Conservation (phyloP, 1,140 invertebrate species). For the Apocrypta bakeri region DNA sequence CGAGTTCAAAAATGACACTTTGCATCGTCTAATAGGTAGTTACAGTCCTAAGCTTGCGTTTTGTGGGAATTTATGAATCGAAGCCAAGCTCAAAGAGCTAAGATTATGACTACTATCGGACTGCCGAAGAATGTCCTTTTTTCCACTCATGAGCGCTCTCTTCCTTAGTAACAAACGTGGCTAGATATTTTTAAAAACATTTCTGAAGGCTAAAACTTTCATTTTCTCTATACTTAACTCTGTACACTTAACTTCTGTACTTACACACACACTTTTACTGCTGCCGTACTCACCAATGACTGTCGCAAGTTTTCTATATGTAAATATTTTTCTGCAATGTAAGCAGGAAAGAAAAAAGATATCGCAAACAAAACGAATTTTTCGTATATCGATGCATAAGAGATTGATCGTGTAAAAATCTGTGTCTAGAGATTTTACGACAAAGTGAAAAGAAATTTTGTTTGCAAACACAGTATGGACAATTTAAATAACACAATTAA, state of each 20-base stretch:
- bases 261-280: slow-evolving; percentile 1
- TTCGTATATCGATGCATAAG: background rate
- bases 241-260: background rate
- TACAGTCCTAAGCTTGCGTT: slow-evolving; percentile 64
- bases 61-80: slow-evolving; percentile 63
- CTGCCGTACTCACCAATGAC: slow-evolving; percentile 30
- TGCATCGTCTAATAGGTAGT: slow-evolving; percentile 67
- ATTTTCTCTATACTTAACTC: background rate
- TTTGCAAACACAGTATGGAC: too few species aligned
- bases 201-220: background rate
- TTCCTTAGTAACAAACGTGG: background rate
- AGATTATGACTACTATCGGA: background rate
- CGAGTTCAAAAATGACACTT: slow-evolving; percentile 67
- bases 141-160: slow-evolving; percentile 21
- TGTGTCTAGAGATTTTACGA: background rate
- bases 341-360: background rate
- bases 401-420: background rate
- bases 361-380: background rate
- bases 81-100: slow-evolving; percentile 29
- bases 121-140: too few species aligned
- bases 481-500: background rate
- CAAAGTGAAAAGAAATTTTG: background rate
- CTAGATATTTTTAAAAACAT: too few species aligned
- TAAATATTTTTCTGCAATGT: background rate
- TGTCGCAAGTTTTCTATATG: slow-evolving; percentile 5